These are phyloP conservation scores for Apis florea DNA, from an alignment of 1,140 invertebrate genomes.

Conservation along the genomic window DNA sequence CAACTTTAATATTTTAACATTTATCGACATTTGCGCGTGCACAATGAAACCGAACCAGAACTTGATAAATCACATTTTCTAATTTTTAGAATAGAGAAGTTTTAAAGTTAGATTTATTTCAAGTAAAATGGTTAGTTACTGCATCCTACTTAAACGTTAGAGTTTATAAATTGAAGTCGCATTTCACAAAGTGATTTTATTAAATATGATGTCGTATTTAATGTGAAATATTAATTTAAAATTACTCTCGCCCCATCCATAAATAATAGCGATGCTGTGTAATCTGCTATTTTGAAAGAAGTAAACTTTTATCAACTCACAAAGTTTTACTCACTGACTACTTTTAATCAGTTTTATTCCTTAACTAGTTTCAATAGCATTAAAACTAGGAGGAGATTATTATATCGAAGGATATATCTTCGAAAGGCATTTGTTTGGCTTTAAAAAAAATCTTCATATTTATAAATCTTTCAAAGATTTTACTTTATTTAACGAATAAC, in stretches of 20 bases:
- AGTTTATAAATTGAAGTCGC: too few species aligned
- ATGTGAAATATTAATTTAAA: neutral
- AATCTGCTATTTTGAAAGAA: neutral
- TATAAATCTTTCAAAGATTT: neutral
- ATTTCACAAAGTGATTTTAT: too few species aligned
- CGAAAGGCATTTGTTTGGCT: neutral
- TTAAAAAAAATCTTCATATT: neutral
- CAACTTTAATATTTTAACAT: too few species aligned
- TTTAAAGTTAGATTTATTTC: too few species aligned
- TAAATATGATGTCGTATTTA: too few species aligned
- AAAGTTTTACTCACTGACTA: neutral
- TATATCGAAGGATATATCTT: neutral
- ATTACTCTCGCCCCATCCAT: neutral
- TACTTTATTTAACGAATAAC: too few species aligned
- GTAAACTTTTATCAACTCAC: neutral
- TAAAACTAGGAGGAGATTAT: neutral
- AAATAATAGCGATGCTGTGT: neutral
- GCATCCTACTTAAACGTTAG: too few species aligned
- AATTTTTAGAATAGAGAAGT: too few species aligned
- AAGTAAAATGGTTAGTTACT: too few species aligned
- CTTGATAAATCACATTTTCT: too few species aligned
- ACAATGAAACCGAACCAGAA: too few species aligned
- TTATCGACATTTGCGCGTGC: too few species aligned
- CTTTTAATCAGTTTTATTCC: conserved; percentile 8
- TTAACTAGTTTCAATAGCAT: neutral